Evolutionary conservation across 2,888 invertebrate genomes (phyloP).

Genomic region (Dolichomitus sp.): DNA sequence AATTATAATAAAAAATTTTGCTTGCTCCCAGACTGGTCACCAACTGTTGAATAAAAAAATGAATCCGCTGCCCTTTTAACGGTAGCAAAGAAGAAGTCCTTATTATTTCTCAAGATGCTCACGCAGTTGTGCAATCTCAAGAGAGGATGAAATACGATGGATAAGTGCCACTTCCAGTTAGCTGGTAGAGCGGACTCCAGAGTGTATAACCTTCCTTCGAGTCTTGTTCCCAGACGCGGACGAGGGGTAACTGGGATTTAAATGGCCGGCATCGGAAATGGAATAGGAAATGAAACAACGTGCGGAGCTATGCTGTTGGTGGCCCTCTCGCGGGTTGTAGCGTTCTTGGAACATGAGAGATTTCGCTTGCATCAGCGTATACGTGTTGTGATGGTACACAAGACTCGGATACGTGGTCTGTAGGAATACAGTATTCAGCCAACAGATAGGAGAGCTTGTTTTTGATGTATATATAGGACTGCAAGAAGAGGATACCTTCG

Average conservation of each 20-base stretch:
- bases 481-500: constrained; percentile 44
- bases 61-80: constrained; percentile 22
- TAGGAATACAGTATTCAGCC: constrained; percentile 21
- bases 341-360: constrained; percentile 46
- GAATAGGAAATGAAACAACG: constrained; percentile 84
- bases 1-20: constrained; percentile 47
- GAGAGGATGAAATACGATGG: constrained; percentile 63
- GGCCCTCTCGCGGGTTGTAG: constrained; percentile 50
- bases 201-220: constrained; percentile 41
- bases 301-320: constrained; percentile 53
- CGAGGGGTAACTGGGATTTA: constrained; percentile 80
- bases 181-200: constrained; percentile 59
- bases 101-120: constrained; percentile 31
- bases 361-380: constrained; percentile 31
- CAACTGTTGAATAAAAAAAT: constrained; percentile 17
- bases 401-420: background rate
- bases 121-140: constrained; percentile 44
- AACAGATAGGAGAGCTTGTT: constrained; percentile 14
- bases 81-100: constrained; percentile 22
- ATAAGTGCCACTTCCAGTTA: constrained; percentile 81
- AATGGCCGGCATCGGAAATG: constrained; percentile 83
- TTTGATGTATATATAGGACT: constrained; percentile 22
- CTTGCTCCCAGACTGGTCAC: background rate
- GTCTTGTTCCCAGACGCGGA: constrained; percentile 46
- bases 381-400: constrained; percentile 11